Percentiles rank a stretch among this genome's conserved stretches.
Evolutionary conservation across 2,113 vertebrate genomes (phyloP).

Genomic region (Oryzias curvinotus): DNA sequence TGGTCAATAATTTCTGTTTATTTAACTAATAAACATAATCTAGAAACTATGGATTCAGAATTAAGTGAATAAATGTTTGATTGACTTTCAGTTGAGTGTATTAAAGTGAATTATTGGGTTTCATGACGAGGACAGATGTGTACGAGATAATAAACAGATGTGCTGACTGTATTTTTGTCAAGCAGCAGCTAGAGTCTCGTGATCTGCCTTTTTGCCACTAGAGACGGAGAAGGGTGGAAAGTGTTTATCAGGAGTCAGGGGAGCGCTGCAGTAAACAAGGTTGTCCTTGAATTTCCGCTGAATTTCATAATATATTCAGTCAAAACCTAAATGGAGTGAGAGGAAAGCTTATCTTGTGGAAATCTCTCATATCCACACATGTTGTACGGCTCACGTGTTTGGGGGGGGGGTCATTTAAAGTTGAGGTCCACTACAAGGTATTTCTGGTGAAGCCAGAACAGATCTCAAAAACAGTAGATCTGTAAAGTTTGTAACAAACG

Average conservation of each 20-base stretch:
- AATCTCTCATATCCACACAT: neutral
- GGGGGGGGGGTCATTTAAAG: constrained; percentile 1
- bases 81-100: neutral
- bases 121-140: constrained; percentile 12
- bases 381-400: constrained; percentile 39
- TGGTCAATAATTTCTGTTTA: no score
- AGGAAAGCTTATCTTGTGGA: neutral
- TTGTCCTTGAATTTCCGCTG: constrained; percentile 39
- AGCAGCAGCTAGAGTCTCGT: neutral
- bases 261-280: constrained; percentile 35
- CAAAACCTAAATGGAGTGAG: neutral
- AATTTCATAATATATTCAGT: constrained; percentile 32
- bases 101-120: neutral
- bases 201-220: constrained; percentile 9
- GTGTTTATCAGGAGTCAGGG: neutral
- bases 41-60: no score
- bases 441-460: neutral
- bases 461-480: no score
- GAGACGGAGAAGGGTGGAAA: constrained; percentile 9
- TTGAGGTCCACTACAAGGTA: constrained; percentile 2
- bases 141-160: constrained; percentile 4
- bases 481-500: no score
- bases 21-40: no score
- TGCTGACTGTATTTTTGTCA: constrained; percentile 12
- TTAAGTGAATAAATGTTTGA: neutral